Base-by-base conservation (phyloP, 2,888 invertebrate species). In the Sthenelais limicola region DNA sequence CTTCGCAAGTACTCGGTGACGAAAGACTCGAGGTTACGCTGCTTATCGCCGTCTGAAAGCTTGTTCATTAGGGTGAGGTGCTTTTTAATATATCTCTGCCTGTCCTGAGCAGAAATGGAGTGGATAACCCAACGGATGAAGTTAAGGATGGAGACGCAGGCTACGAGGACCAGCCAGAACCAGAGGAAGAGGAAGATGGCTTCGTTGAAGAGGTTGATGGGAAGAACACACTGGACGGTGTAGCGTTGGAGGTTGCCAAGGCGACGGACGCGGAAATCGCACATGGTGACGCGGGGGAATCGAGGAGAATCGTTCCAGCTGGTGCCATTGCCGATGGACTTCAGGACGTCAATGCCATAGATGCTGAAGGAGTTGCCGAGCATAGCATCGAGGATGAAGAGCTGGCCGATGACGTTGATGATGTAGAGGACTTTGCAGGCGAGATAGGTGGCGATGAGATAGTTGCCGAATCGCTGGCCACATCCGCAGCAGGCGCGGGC, bases 161-260 rank as follows among this genome's bases (percentile, higher is more conserved):
- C 84, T 24, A 90, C 88, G 43, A 89, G 84, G 38, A 89, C 84
- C 71, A 89, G 83, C 89, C 89, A 90, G 83, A 89, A 78, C 89
- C 89, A 89, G 58, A 89, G 82, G 84, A 89, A 90, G 78, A 87
- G 85, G 79, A 85, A 88, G 73, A 88, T 87, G 81, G 87, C 87
- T 78, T 80, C 80, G 69, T 80, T 80, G 74, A 80, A 80, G 32
- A 80, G 76, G 69, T 80, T 80, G 72, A 80, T 87, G 30, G 88
- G 86, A 73, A 88, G 80, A 18, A 87, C 87, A 80, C 88, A 88
- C 78, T 87, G 87, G 21, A 88, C 86, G 32, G 87, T 88, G 77
- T 89, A 88, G 32, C 88, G 82, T 78, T 89, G 89, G 30, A 88
- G 86, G 78, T 89, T 89, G n/a, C 80, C 80, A 21, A 80, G 75